A percentile compares a stretch with the other conserved stretches of the same genome.
These are phyloP conservation scores for Mylabris phalerata DNA, from an alignment of 1,140 invertebrate species.

Conservation along the genomic window DNA sequence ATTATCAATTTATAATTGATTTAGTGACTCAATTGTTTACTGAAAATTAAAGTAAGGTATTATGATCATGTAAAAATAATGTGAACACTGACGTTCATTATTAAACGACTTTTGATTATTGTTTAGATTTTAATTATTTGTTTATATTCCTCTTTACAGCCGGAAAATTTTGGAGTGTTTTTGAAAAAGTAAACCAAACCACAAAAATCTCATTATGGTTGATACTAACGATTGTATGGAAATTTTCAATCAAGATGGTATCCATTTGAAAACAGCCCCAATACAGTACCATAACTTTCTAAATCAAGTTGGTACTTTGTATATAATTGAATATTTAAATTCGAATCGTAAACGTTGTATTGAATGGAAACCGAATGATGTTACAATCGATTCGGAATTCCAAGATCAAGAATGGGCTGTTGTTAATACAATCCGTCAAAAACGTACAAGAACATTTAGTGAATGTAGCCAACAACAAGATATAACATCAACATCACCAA, in stretches of 20 bases:
- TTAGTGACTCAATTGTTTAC: too few relatives aligned
- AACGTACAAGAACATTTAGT: slow-evolving; percentile 47
- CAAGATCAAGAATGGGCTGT: slow-evolving; percentile 77
- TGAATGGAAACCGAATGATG: slow-evolving; percentile 73
- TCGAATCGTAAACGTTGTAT: slow-evolving; percentile 50
- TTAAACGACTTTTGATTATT: too few relatives aligned
- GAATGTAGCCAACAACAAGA: slow-evolving; percentile 42
- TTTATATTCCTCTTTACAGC: too few relatives aligned
- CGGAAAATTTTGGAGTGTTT: too few relatives aligned
- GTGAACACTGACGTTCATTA: too few relatives aligned
- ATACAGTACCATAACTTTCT: slow-evolving; percentile 50
- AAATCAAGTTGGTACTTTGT: slow-evolving; percentile 54
- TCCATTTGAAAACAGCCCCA: slow-evolving; percentile 50
- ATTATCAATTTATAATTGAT: too few relatives aligned
- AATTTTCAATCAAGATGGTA: slow-evolving; percentile 56
- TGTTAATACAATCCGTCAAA: slow-evolving; percentile 59
- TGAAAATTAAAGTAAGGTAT: too few relatives aligned
- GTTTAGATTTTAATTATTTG: too few relatives aligned
- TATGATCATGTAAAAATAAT: too few relatives aligned
- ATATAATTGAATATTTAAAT: slow-evolving; percentile 48
- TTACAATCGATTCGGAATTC: slow-evolving; percentile 64
- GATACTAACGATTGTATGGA: slow-evolving; percentile 29
- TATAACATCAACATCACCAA: slow-evolving; percentile 2
- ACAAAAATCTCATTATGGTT: not conserved
- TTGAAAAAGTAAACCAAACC: too few relatives aligned